phyloP scores from a whole-genome alignment of 2,113 vertebrate species.

The Oryzias woworae region DNA sequence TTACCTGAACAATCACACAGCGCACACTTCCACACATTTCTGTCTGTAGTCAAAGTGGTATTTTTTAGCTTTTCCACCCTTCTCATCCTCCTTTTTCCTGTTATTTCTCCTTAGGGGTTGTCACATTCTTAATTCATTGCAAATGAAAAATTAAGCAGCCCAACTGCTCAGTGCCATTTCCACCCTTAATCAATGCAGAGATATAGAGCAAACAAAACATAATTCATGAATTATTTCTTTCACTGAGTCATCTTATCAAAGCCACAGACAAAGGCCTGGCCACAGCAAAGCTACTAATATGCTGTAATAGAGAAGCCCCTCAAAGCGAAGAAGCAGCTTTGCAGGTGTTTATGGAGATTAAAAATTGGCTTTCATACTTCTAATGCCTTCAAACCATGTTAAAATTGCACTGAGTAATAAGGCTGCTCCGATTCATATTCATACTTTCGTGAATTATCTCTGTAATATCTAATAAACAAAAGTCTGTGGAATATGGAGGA shows the following conservation, averaged over 20 bases:
- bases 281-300: conserved; percentile 43
- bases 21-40: conserved; percentile 3
- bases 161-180: conserved; percentile 42
- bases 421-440: conserved; percentile 31
- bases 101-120: conserved; percentile 28
- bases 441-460: conserved; percentile 24
- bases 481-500: conserved; percentile 18
- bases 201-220: conserved; percentile 52
- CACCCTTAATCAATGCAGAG: conserved; percentile 48
- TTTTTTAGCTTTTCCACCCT: conserved; percentile 25
- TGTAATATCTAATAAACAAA: conserved; percentile 41
- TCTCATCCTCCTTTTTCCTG: conserved; percentile 12
- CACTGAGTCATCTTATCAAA: conserved; percentile 22
- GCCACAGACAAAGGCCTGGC: conserved; percentile 34
- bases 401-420: conserved; percentile 59
- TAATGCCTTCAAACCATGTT: conserved; percentile 63
- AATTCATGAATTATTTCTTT: conserved; percentile 43
- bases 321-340: conserved; percentile 44
- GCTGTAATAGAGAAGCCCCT: conserved; percentile 37
- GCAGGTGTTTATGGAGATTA: conserved; percentile 60
- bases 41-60: conserved; percentile 5
- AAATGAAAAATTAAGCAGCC: conserved; percentile 62
- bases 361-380: conserved; percentile 41
- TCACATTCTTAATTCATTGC: conserved; percentile 56
- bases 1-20: conserved; percentile 6